Percentiles rank a stretch among this genome's conserved stretches.
phyloP scores from a whole-genome alignment of 2,797 vertebrate genomes.

The Melanotaenia boesemani region DNA sequence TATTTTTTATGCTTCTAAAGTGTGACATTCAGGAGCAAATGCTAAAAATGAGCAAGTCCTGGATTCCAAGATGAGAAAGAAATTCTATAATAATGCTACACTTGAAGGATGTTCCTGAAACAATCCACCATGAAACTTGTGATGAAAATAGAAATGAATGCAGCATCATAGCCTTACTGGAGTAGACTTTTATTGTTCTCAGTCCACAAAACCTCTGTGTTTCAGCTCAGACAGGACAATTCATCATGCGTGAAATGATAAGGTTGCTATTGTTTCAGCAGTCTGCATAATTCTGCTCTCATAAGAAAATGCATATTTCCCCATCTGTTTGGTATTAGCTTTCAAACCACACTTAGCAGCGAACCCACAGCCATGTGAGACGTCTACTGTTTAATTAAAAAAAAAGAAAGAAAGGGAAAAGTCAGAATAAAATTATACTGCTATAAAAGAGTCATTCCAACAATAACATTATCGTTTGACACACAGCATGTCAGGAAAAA shows the following conservation, averaged over 20 bases:
- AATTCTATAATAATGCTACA: conserved; percentile 43
- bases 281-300: conserved; percentile 64
- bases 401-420: conserved; percentile 52
- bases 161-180: conserved; percentile 27
- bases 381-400: conserved; percentile 82
- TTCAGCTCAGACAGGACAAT: conserved; percentile 48
- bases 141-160: conserved; percentile 14
- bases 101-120: conserved; percentile 36
- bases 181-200: conserved; percentile 31
- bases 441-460: conserved; percentile 80
- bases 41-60: conserved; percentile 26
- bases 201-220: conserved; percentile 30
- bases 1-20: conserved; percentile 37
- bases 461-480: conserved; percentile 86
- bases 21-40: conserved; percentile 30
- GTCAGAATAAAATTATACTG: conserved; percentile 74
- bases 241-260: conserved; percentile 54
- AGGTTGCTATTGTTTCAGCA: conserved; percentile 63
- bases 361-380: conserved; percentile 77
- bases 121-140: conserved; percentile 23
- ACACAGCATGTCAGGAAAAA: conserved; percentile 70
- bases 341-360: conserved; percentile 78
- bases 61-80: conserved; percentile 34
- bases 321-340: conserved; percentile 81
- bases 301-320: conserved; percentile 73